Conservation (phyloP, 2,797 vertebrate genomes). For the Enteromius paludinosus region DNA sequence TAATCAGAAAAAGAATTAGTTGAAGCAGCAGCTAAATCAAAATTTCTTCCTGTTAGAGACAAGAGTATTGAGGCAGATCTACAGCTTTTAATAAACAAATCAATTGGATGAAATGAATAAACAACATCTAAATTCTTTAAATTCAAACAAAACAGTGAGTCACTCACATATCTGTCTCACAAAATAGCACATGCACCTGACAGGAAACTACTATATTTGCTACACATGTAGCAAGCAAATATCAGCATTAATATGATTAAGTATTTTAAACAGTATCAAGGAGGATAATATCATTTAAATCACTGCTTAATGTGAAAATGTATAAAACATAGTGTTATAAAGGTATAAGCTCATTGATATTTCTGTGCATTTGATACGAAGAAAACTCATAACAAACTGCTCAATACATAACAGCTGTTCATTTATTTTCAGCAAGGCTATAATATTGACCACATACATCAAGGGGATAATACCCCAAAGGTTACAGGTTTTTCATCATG, state of each 20-base stretch:
- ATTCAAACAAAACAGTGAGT: neutral
- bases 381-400: neutral
- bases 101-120: neutral
- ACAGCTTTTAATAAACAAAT: neutral
- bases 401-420: neutral
- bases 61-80: neutral
- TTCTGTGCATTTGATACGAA: neutral
- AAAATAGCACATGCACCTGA: neutral
- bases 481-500: neutral
- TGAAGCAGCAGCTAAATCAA: neutral
- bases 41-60: neutral
- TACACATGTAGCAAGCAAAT: neutral
- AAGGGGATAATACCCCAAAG: neutral
- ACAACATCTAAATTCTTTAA: neutral
- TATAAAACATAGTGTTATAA: neutral
- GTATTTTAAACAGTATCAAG: neutral
- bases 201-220: neutral
- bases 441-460: neutral
- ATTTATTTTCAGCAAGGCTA: neutral
- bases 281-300: neutral
- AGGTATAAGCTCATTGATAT: neutral
- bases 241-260: neutral
- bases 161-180: neutral
- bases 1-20: neutral
- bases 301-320: neutral